Percentiles rank a stretch among this genome's conserved stretches.
These are phyloP conservation scores for Hyperoodon ampullatus DNA, from an alignment of 2,113 vertebrate species.

Conservation along the genomic window DNA sequence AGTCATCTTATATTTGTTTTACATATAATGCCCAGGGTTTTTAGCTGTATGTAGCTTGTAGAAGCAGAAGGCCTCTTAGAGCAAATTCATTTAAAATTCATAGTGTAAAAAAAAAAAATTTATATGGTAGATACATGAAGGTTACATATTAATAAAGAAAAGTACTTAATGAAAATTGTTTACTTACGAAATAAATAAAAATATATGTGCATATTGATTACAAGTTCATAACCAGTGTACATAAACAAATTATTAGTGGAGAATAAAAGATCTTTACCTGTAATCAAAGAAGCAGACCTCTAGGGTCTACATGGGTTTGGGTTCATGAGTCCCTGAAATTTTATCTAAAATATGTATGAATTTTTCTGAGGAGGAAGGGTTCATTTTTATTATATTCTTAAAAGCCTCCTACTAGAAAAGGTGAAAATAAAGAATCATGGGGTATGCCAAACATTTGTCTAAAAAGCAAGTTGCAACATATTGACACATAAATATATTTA, in stretches of 20 bases:
- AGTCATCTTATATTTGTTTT: neutral
- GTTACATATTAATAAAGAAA: neutral
- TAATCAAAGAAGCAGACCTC: neutral
- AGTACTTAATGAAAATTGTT: neutral
- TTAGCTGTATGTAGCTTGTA: neutral
- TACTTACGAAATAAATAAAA: neutral
- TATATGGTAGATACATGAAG: neutral
- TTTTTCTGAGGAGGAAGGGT: too few relatives aligned
- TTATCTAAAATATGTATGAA: neutral
- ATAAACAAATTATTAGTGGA: neutral
- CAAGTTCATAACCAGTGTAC: neutral
- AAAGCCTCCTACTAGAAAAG: neutral
- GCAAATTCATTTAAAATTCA: neutral
- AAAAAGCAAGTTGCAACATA: neutral
- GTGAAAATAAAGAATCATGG: neutral
- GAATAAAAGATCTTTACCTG: neutral
- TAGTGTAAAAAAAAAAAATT: neutral
- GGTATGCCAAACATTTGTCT: neutral
- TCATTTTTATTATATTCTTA: neutral
- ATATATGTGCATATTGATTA: neutral
- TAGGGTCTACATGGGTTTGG: neutral
- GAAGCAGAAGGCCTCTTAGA: neutral
- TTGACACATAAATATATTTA: neutral
- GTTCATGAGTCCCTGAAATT: neutral
- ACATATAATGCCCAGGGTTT: neutral